These are phyloP conservation scores for Coranthus polyacanthus DNA, from an alignment of 2,797 vertebrate genomes.

Conservation along the genomic window DNA sequence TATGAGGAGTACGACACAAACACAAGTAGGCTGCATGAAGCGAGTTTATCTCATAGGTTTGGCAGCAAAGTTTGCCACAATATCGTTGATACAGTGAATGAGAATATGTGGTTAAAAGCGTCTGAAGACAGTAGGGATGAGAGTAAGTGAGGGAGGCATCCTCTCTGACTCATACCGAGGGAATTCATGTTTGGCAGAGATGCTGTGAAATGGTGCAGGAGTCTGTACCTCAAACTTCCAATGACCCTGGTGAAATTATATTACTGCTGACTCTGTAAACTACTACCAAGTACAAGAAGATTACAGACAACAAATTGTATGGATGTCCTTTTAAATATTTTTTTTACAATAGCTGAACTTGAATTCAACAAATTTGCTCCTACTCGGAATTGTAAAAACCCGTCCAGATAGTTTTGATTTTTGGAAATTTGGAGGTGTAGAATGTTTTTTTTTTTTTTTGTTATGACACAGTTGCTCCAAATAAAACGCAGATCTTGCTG, in stretches of 20 bases:
- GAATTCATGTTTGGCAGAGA: conserved; percentile 47
- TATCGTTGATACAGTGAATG: neutral
- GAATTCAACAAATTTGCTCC: neutral
- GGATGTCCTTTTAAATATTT: neutral
- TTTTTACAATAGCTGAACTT: neutral
- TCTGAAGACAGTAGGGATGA: neutral
- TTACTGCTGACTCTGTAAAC: neutral
- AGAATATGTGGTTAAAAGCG: conserved; percentile 1
- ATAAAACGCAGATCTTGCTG: neutral
- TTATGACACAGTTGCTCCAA: no score
- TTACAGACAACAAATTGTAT: neutral
- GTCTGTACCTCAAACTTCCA: neutral
- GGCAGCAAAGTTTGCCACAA: conserved; percentile 15
- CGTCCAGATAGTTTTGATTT: conserved; percentile 2
- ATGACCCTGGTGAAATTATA: conserved; percentile 11
- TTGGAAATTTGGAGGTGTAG: no score
- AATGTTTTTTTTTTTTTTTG: no score
- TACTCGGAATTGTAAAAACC: neutral
- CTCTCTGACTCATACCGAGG: conserved; percentile 46
- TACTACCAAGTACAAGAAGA: neutral
- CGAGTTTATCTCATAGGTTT: conserved; percentile 9
- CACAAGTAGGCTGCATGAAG: neutral
- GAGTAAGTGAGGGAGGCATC: conserved; percentile 9
- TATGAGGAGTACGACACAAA: conserved; percentile 2
- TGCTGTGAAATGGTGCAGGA: conserved; percentile 23